Base-by-base conservation (phyloP, 1,140 invertebrate species). In the Ylistrum balloti region DNA sequence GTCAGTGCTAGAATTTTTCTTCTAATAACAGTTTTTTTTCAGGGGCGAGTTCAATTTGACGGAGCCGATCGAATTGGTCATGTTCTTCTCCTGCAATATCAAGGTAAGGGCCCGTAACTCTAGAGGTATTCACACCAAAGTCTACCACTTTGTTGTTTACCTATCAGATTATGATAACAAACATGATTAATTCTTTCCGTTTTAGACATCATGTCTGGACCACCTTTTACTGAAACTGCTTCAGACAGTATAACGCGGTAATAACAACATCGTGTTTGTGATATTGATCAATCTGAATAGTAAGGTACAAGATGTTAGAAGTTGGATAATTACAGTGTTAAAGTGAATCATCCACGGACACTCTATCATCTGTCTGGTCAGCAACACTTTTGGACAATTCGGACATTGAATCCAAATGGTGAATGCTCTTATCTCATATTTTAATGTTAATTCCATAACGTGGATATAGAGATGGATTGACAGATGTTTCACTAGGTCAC, bases 21-120 rank as follows among this genome's bases (percentile, higher is more conserved):
- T n/a, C n/a, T n/a, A n/a, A n/a, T n/a, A n/a, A n/a, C n/a, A n/a
- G n/a, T n/a, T n/a, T n/a, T n/a, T 45, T 93, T 91, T 89, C 86
- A 98, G 98, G 99, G 99, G 41, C 98, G 98, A 13, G 99, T 99
- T 0, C 97, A 98, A 33, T 99, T 99, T 96, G 98, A 98, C 93
- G 98, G 99, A 94, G 99, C 99, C 95, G 99, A 99, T 95, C 97
- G 99, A 33, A 98, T 99, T 95, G 99, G 99, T 0, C 98, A 98
- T 90, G 99, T 99, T 86, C 97, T 99, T 56, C 97, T 99, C 56
- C 98, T 99, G 95, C 99, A 99, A 95, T 99, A 99, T 96, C 98
- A 99, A 97, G 97, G 97, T 98, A 95, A 96, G 5, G 35, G 5
- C 13, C 35, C 35, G 5, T n/a, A n/a, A n/a, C n/a, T n/a, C n/a